Evolutionary conservation across 2,113 vertebrate genomes (phyloP).

Genomic region (Lophochroa leadbeateri): DNA sequence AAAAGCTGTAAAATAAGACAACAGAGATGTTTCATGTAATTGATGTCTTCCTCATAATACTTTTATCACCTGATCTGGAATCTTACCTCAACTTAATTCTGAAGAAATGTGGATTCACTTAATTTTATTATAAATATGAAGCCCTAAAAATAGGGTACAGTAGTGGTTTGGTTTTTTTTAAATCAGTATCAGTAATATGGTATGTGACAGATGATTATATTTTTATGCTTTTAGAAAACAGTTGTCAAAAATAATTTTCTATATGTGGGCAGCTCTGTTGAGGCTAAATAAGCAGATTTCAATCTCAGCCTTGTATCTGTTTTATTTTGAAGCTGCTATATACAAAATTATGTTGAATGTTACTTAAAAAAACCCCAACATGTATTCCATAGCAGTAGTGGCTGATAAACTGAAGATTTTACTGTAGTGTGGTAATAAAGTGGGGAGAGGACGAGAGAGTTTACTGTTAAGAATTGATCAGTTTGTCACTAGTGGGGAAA

Average conservation of each 20-base stretch:
- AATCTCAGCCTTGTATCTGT: not conserved
- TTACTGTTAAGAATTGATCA: not conserved
- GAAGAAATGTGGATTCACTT: not conserved
- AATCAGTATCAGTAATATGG: not conserved
- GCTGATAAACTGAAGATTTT: not conserved
- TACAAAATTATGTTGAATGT: not conserved
- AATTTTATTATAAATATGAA: not conserved
- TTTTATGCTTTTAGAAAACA: not conserved
- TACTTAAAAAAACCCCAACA: not conserved
- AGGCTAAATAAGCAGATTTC: not conserved
- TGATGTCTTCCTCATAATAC: not conserved
- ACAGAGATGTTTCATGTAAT: not conserved
- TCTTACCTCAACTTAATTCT: not conserved
- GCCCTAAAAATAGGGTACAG: not conserved
- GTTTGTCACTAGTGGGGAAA: not conserved
- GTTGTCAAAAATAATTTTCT: not conserved
- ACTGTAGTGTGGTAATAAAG: not conserved
- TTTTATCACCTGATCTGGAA: not conserved
- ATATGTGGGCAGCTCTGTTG: not conserved
- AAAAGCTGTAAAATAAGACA: conserved; percentile 48
- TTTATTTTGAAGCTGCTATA: not conserved
- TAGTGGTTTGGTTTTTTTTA: not conserved
- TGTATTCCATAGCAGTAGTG: not conserved
- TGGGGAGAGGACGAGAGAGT: not conserved
- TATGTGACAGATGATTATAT: not conserved